Percentiles rank a stretch among this genome's conserved stretches.
These are phyloP conservation scores for Scolopax bukidnonensis DNA, from an alignment of 2,797 vertebrate species.

Conservation along the genomic window DNA sequence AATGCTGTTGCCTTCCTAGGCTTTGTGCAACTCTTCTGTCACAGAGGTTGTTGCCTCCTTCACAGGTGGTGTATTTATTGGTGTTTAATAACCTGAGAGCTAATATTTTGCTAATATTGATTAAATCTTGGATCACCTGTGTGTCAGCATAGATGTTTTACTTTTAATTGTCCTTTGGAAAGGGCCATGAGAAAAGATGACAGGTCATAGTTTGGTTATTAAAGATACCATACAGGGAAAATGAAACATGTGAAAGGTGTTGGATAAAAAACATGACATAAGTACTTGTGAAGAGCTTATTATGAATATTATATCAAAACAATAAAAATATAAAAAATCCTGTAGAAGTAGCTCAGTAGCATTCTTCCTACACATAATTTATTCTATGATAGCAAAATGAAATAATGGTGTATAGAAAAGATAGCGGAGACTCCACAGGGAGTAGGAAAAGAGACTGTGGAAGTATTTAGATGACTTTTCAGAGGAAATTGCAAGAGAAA, in stretches of 20 bases:
- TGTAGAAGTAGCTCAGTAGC: background rate
- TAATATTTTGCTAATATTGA: background rate
- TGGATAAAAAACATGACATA: background rate
- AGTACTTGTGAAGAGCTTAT: background rate
- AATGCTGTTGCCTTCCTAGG: background rate
- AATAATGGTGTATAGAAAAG: background rate
- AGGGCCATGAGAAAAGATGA: background rate
- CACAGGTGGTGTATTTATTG: background rate
- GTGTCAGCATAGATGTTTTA: background rate
- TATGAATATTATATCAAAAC: background rate
- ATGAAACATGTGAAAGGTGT: background rate
- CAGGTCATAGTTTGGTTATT: background rate
- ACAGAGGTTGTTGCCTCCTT: background rate
- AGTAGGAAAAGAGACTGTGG: background rate
- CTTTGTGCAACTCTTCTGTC: background rate
- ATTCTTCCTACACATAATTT: background rate
- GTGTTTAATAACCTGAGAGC: background rate
- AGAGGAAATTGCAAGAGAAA: conserved; percentile 34
- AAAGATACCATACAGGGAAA: background rate
- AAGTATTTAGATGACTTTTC: conserved; percentile 34
- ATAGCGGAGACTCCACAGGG: background rate
- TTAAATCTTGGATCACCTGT: background rate
- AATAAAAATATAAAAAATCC: background rate
- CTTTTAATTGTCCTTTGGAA: background rate
- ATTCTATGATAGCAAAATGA: background rate